Base-by-base conservation (phyloP, 2,113 vertebrate species). In the Anthoscopus minutus region DNA sequence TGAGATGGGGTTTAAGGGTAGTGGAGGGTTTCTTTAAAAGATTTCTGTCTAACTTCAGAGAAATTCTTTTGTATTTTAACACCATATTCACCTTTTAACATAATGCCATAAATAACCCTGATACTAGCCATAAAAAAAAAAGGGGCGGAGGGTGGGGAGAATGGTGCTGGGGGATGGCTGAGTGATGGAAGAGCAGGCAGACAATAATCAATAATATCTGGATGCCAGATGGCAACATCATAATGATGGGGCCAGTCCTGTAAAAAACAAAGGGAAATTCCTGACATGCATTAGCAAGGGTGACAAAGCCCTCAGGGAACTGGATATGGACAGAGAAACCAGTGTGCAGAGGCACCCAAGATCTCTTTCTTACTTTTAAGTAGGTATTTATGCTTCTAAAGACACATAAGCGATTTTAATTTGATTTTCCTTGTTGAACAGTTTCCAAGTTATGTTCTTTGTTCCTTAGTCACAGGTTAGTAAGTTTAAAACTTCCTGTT, bases 171-270 rank as follows among this genome's bases (percentile, higher is more conserved):
- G 7, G 21, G 20, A 14, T 20, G 31, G 31, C 19, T 15, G 16
- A 47, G 12, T 16, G 10, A 11, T 8, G 8, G 4, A 4, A 6
- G 18, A 80, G 37, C 82, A 65, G 86, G 94, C 96, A 98, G 98
- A 97, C 74, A 93, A 93, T 95, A 96, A 94, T 98, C 74, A 93
- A 93, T 95, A 96, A 94, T 98, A 98, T 98, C 98, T 98, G 98
- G 97, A 94, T 97, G 95, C 97, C 98, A 98, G 97, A 98, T 98
- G 98, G 94, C 94, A 96, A 93, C 82, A 95, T 96, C 85, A 18
- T 94, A 97, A 86, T 76, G 94, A 97, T 96, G 94, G 69, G 66
- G 91, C 82, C 42, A 57, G 54, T 97, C 95, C 81, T 81, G 77
- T 80, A 45, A 97, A 96, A 98, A 95, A 91, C 42, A 82, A 84